Evolutionary conservation across 2,797 vertebrate genomes (phyloP).

Genomic region (Gallinago nigripennis): DNA sequence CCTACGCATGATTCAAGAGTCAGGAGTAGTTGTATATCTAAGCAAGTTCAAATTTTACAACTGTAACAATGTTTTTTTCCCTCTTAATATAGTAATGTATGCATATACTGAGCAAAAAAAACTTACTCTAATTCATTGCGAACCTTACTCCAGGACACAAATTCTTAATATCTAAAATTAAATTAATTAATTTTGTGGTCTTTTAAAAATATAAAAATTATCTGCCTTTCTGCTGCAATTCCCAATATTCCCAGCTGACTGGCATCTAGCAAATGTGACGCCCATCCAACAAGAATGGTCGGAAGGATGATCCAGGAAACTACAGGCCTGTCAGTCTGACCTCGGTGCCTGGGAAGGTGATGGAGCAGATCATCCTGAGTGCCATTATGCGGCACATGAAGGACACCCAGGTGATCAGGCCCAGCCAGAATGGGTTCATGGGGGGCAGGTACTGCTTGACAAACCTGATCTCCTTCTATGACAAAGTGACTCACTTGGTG

Average conservation of each 20-base stretch:
- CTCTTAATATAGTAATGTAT: not conserved
- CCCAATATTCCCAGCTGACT: not conserved
- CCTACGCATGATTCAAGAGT: fast-evolving
- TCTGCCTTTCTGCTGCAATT: not conserved
- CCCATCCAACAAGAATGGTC: too few species aligned
- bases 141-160: not conserved
- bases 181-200: not conserved
- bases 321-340: too few species aligned
- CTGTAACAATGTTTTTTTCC: not conserved
- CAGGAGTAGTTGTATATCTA: not conserved
- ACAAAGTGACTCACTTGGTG: too few species aligned
- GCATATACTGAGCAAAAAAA: not conserved
- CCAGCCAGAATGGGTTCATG: too few species aligned
- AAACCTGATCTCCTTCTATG: too few species aligned
- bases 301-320: too few species aligned
- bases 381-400: too few species aligned
- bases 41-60: not conserved
- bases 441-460: too few species aligned
- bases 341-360: too few species aligned
- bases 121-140: not conserved
- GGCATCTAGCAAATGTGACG: too few species aligned
- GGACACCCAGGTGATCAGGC: too few species aligned
- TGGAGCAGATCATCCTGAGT: too few species aligned
- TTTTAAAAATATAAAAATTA: not conserved
- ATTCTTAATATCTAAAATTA: not conserved